These are phyloP conservation scores for Oeneis ivallda DNA, from an alignment of 2,888 invertebrate species.

Conservation along the genomic window DNA sequence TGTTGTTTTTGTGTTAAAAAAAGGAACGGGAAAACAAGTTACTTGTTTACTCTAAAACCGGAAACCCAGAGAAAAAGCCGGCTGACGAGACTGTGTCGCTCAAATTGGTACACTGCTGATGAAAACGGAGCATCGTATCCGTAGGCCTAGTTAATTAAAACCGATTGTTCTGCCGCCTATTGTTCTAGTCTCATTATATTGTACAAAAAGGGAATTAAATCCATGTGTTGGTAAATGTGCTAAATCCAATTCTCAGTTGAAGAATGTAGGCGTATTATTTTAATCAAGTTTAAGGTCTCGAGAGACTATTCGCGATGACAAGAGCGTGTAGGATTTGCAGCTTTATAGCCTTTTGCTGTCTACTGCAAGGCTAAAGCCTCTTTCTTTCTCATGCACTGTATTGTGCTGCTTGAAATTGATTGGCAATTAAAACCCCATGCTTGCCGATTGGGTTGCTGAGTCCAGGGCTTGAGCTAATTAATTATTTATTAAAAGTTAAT, in stretches of 20 bases:
- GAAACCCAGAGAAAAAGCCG: neutral
- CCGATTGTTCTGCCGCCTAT: slow-evolving; percentile 15
- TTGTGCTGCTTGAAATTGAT: no score
- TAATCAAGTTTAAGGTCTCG: slow-evolving; percentile 8
- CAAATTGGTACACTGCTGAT: slow-evolving; percentile 10
- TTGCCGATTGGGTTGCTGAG: no score
- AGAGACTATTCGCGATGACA: neutral
- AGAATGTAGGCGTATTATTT: slow-evolving; percentile 7
- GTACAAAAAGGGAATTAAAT: slow-evolving; percentile 19
- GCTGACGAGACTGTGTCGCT: slow-evolving; percentile 8
- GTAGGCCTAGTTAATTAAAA: slow-evolving; percentile 17
- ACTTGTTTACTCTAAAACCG: neutral
- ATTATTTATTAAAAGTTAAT: no score
- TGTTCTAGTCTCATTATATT: slow-evolving; percentile 17
- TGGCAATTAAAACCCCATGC: no score
- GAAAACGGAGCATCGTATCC: slow-evolving; percentile 6
- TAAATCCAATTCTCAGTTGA: slow-evolving; percentile 15
- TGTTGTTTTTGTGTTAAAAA: no score
- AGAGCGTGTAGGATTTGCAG: no score
- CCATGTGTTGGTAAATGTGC: slow-evolving; percentile 11
- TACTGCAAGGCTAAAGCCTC: no score
- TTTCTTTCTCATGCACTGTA: no score
- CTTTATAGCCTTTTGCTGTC: no score
- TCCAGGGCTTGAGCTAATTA: no score
- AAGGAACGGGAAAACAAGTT: neutral